A percentile compares a stretch with the other conserved stretches of the same genome.
Evolutionary conservation across 2,888 invertebrate genomes (phyloP).

Genomic region (Pogonocherus hispidulus): DNA sequence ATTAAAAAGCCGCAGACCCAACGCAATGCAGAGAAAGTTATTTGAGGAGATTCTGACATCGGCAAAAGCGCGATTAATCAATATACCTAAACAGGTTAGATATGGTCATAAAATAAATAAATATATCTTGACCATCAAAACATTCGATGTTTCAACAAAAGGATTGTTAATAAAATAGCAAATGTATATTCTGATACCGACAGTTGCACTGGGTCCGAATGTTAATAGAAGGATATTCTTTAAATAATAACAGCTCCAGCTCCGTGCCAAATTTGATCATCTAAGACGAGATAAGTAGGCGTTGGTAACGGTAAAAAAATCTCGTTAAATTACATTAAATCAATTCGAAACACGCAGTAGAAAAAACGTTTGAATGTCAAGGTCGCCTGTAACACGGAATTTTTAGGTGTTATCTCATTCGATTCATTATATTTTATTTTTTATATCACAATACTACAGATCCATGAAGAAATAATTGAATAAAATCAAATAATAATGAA

Average conservation of each 20-base stretch:
- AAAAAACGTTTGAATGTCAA: slow-evolving; percentile 14
- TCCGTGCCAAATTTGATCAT: slow-evolving; percentile 1
- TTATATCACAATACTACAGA: not conserved
- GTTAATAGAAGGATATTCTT: not conserved
- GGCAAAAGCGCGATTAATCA: not conserved
- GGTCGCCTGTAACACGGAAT: not conserved
- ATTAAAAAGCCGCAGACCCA: not conserved
- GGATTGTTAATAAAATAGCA: no score
- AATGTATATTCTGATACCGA: no score
- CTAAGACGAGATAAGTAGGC: slow-evolving; percentile 1
- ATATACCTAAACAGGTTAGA: not conserved
- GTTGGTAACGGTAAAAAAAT: slow-evolving; percentile 3
- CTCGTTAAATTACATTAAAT: slow-evolving; percentile 1
- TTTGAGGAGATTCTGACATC: not conserved
- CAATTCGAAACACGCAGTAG: not conserved
- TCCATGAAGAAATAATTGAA: not conserved
- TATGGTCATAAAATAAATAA: not conserved
- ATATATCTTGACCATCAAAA: not conserved
- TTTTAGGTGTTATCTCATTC: not conserved
- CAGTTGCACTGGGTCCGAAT: no score
- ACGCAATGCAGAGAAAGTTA: slow-evolving; percentile 2
- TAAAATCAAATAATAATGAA: no score
- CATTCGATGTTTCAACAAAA: not conserved
- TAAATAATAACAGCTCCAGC: not conserved
- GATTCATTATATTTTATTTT: not conserved